Evolutionary conservation across 2,888 invertebrate genomes (phyloP).

Genomic region (Apodemia arnacis): DNA sequence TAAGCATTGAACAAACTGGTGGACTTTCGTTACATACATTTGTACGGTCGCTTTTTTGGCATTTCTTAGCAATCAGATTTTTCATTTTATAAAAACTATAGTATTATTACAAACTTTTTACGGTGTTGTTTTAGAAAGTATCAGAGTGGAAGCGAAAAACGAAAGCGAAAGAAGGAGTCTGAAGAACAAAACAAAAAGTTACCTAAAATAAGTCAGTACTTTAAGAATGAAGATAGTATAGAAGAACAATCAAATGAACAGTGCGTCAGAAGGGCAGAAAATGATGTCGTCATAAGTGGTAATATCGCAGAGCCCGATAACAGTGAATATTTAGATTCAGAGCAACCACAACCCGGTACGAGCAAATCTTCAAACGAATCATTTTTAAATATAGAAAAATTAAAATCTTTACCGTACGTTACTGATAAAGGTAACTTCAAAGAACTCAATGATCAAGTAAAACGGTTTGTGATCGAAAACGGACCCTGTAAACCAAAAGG

Average conservation of each 20-base stretch:
- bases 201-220: not conserved
- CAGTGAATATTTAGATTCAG: slow-evolving; percentile 2
- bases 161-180: too few relatives aligned
- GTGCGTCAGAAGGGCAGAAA: not conserved
- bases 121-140: not conserved
- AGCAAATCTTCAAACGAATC: not conserved
- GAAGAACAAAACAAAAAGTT: not conserved
- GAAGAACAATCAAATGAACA: not conserved
- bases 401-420: not conserved
- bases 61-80: slow-evolving; percentile 6
- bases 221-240: not conserved
- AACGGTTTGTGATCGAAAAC: slow-evolving; percentile 34
- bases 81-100: not conserved
- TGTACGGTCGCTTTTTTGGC: slow-evolving; percentile 4
- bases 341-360: not conserved
- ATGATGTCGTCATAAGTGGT: not conserved
- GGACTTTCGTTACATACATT: not conserved
- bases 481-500: not conserved
- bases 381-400: not conserved
- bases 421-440: not conserved
- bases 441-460: not conserved
- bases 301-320: not conserved
- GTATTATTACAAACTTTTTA: slow-evolving; percentile 4
- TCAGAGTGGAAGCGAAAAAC: not conserved
- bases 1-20: not conserved